Conservation (phyloP, 2,113 vertebrate genomes). For the Melozone crissalis region DNA sequence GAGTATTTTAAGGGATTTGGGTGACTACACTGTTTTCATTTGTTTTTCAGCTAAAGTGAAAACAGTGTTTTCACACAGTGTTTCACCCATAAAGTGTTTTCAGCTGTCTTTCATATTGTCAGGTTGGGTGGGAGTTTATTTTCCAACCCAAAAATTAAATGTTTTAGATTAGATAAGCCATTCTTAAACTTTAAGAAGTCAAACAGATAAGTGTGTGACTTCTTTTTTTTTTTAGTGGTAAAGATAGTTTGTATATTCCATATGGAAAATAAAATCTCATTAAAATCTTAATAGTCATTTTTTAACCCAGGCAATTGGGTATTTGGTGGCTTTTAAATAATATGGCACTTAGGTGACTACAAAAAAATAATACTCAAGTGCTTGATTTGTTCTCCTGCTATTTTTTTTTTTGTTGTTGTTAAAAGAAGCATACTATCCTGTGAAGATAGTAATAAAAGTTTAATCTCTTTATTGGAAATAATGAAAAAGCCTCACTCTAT, state of each 20-base stretch:
- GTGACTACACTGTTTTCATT: neutral
- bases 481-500: accelerated
- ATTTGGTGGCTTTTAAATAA: neutral
- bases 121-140: constrained; percentile 7
- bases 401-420: neutral
- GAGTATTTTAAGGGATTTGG: neutral
- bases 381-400: neutral
- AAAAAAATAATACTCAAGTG: neutral
- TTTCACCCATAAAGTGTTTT: too few species aligned
- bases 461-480: neutral
- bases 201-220: neutral
- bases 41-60: neutral
- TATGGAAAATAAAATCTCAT: neutral
- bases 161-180: neutral
- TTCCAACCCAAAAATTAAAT: constrained; percentile 15
- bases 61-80: too few species aligned
- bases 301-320: neutral
- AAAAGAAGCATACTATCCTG: neutral
- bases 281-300: neutral
- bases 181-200: neutral
- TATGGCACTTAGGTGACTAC: neutral
- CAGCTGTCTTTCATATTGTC: neutral
- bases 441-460: neutral
- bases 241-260: neutral
- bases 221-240: neutral